Base-by-base conservation (phyloP, 2,888 invertebrate genomes). In the Aphodius granarius region DNA sequence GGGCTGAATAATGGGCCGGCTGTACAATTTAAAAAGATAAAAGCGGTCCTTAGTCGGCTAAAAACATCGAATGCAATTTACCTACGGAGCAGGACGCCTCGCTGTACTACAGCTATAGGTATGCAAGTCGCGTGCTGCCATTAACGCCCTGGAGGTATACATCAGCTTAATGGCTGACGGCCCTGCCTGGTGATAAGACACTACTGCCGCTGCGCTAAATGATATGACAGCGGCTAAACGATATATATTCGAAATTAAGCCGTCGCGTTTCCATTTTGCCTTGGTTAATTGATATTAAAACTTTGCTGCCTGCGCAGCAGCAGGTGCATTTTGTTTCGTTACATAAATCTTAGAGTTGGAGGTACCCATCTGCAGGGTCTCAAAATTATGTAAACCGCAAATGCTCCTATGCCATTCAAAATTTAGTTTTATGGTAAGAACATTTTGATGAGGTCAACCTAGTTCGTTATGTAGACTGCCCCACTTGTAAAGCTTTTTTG, bases 141-240 rank as follows among this genome's bases (percentile, higher is more conserved):
- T 68, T 68, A 68, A 68, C 20, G 68, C 16, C 21, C 68, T 21
- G 6, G 68, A 68, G 68, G 68, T 15, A 68, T 68, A 68, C 68
- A 68, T 64, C 63, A 74, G 66, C 20, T 74, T 74, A 68, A 74
- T 74, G 71, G 76, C 73, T 73, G 76, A 73, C 76, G 73, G 76
- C 76, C 73, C 68, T 76, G 73, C 73, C 71, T 71, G 63, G 70
- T 72, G 76, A 76, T 76, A 76, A 73, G 76, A 73, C 73, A 73
- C n/a, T n/a, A n/a, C 43, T 13, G 16, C 76, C 73, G 71, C 70
- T 71, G 64, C 71, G 71, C 73, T 76, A 71, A 76, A 65, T 76
- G 73, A 71, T 19, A 73, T 73, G 76, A 76, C 76, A 76, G 76
- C 76, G 21, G 68, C 68, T 68, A 68, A 68, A 21, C 68, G 68